A percentile compares a stretch with the other conserved stretches of the same genome.
Evolutionary conservation across 2,888 invertebrate species (phyloP).

Genomic region (Agonopterix arenella): DNA sequence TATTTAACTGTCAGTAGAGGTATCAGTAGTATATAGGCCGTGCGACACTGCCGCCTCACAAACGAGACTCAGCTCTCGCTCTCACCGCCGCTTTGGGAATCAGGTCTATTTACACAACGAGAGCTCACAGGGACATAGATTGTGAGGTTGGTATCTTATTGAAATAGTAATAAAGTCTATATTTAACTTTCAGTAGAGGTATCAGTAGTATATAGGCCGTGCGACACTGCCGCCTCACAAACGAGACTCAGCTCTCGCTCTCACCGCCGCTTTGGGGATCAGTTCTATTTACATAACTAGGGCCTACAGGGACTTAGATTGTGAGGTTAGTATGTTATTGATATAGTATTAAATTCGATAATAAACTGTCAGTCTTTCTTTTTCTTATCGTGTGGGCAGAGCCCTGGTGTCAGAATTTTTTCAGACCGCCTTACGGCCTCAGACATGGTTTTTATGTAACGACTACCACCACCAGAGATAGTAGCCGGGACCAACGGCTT

Average conservation of each 20-base stretch:
- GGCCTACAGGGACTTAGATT: conserved; percentile 90
- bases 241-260: conserved; percentile 84
- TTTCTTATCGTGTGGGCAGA: too few species aligned
- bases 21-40: conserved; percentile 95
- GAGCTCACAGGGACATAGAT: conserved; percentile 90
- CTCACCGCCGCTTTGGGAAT: conserved; percentile 95
- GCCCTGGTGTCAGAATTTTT: too few species aligned
- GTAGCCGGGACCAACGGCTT: too few species aligned
- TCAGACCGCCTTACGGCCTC: too few species aligned
- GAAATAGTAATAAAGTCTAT: too few species aligned
- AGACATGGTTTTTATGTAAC: too few species aligned
- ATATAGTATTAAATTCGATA: too few species aligned
- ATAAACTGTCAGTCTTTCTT: too few species aligned
- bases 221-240: conserved; percentile 90
- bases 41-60: conserved; percentile 90
- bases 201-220: conserved; percentile 93
- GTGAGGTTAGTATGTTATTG: conserved; percentile 75
- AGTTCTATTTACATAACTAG: conserved; percentile 95
- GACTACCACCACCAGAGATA: too few species aligned
- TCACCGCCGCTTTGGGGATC: conserved; percentile 95
- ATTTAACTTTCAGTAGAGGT: too few species aligned
- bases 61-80: conserved; percentile 84
- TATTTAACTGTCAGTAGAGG: conserved; percentile 94
- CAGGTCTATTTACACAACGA: conserved; percentile 93
- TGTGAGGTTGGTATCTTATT: conserved; percentile 78